These are phyloP conservation scores for Tethya wilhelma DNA, from an alignment of 37 sponge, comb jelly and placozoan genomes.

Conservation along the genomic window DNA sequence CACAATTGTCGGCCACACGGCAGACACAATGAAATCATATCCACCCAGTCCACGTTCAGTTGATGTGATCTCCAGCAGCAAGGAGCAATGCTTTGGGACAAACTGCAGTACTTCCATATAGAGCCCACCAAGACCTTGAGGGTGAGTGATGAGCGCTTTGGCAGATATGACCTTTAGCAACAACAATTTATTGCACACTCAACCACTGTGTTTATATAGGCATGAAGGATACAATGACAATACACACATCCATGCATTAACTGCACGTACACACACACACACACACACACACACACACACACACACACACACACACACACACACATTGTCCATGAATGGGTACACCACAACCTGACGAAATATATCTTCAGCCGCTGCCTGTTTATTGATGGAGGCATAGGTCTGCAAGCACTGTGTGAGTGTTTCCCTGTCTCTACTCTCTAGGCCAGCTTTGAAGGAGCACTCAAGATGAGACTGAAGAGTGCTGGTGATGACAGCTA, in stretches of 20 bases:
- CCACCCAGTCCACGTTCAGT: conserved; percentile 36
- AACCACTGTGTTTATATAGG: background rate
- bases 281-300: conserved; percentile 7
- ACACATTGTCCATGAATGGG: conserved; percentile 81
- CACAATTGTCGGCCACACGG: conserved; percentile 92
- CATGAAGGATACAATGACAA: too few relatives aligned
- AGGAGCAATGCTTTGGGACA: conserved; percentile 60
- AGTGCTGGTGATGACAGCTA: conserved; percentile 57
- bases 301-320: conserved; percentile 43
- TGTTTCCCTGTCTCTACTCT: conserved; percentile 30
- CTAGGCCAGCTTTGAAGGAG: conserved; percentile 58
- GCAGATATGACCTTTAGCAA: conserved; percentile 40
- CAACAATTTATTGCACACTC: too few relatives aligned
- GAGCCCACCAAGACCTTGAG: conserved; percentile 76
- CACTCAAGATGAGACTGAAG: conserved; percentile 69
- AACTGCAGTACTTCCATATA: conserved; percentile 67
- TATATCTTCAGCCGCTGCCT: conserved; percentile 73
- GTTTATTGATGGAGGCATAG: conserved; percentile 74
- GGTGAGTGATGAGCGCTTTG: conserved; percentile 37
- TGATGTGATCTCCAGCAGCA: conserved; percentile 63
- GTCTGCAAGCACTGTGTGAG: conserved; percentile 81
- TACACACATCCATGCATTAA: background rate
- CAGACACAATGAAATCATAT: conserved; percentile 89
- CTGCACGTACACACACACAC: background rate
- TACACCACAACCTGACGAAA: conserved; percentile 63